Percentiles rank a stretch among this genome's conserved stretches.
Evolutionary conservation across 1,140 invertebrate genomes (phyloP).

Genomic region (Orius insidiosus): DNA sequence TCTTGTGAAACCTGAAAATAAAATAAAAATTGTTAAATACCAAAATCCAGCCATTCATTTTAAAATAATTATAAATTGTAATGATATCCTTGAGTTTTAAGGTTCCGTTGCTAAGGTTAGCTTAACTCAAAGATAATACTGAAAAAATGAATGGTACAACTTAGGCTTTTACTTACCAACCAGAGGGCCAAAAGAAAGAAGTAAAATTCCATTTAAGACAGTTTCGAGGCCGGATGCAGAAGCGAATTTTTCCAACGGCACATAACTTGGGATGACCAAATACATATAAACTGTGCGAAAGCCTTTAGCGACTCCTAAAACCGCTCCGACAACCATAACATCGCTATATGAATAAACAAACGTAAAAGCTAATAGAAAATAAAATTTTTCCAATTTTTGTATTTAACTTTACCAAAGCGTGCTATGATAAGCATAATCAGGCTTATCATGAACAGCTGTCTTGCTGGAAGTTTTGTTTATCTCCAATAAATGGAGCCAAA

Average conservation of each 20-base stretch:
- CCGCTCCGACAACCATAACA: conserved; percentile 23
- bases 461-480: conserved; percentile 43
- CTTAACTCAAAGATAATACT: no score
- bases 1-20: no score
- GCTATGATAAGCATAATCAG: conserved; percentile 41
- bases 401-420: conserved; percentile 35
- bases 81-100: no score
- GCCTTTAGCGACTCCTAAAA: conserved; percentile 47
- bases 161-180: conserved; percentile 41
- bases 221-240: conserved; percentile 45
- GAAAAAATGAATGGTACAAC: no score
- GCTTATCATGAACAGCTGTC: conserved; percentile 46
- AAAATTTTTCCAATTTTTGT: no score
- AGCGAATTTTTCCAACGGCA: conserved; percentile 41
- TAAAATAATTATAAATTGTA: no score
- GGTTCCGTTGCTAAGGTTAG: no score
- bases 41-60: no score
- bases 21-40: no score
- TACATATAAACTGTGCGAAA: conserved; percentile 47
- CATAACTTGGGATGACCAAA: conserved; percentile 45
- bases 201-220: conserved; percentile 33
- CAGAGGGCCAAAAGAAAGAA: conserved; percentile 38
- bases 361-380: no score
- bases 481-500: conserved; percentile 40
- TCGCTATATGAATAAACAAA: no score